Base-by-base conservation (phyloP, 2,797 vertebrate genomes). In the Leuciscus waleckii region DNA sequence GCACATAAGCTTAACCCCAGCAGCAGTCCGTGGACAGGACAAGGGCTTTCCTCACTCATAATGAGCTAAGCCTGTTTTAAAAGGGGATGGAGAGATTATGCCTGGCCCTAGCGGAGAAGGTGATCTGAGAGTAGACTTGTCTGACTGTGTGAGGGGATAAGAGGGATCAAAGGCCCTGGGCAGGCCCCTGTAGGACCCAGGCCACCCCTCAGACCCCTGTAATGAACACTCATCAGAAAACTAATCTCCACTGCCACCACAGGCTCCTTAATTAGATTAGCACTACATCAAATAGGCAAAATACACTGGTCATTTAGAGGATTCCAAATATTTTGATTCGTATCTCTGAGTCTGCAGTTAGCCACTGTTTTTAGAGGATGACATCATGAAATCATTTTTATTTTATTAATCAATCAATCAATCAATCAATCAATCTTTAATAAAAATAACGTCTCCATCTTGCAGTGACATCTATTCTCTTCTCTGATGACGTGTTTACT, bases 31-130 rank as follows among this genome's bases (percentile, higher is more conserved):
- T 81, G 49, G 78, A 84, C 85, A 86, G 84, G 82, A 88, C 88
- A 90, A 83, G 76, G 86, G 85, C 81, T 89, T 89, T 85, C 84
- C 87, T 82, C 79, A 29, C 46, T 83, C 76, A 75, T 88, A 87
- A 89, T 88, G 85, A 88, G 81, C 88, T 90, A 89, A 88, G 88
- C 87, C 85, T 71, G 70, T 86, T 89, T 90, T 88, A 88, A 86
- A 88, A 81, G 78, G 82, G 85, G 63, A 82, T 88, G 73, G 83
- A 86, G 87, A 84, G 89, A 90, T 88, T 87, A 88, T 76, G 61
- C 68, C 1, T 61, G 46, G 71, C 74, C 71, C 56, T 77, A 65
- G 56, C 10, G 63, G 43, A 78, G 65, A 79, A 29, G 58, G 32
- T 26, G 41, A 63, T 85, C 79, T 69, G 75, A 82, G 73, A 67